Evolutionary conservation across 1,140 invertebrate genomes (phyloP).

Genomic region (Propsilocerus akamusi): DNA sequence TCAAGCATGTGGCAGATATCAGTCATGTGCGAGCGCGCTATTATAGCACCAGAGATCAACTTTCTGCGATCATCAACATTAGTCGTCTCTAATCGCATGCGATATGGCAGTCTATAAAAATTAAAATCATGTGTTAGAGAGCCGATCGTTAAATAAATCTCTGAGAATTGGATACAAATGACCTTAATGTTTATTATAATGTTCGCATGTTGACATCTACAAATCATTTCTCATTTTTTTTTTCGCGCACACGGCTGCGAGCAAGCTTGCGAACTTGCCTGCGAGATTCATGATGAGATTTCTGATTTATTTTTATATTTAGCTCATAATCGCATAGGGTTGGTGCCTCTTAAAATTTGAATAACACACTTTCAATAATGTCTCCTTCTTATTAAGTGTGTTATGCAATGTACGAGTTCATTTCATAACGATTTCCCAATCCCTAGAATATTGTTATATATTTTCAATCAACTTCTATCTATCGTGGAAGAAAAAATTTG

Average conservation of each 20-base stretch:
- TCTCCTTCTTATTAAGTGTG: no score
- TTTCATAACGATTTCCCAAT: no score
- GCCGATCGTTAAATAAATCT: not conserved
- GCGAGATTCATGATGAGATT: no score
- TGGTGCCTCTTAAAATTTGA: not conserved
- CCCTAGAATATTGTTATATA: no score
- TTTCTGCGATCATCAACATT: not conserved
- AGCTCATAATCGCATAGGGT: not conserved
- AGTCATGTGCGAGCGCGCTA: no score
- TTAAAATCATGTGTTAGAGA: not conserved
- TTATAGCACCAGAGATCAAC: no score
- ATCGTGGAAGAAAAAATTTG: no score
- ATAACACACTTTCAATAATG: not conserved
- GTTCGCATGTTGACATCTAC: constrained; percentile 2
- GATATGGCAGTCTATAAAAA: constrained; percentile 2
- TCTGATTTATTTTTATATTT: not conserved
- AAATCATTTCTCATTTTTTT: constrained; percentile 3
- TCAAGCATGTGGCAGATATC: no score
- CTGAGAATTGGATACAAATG: not conserved
- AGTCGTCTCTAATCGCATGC: not conserved
- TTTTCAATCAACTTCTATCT: no score
- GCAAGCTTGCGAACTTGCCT: no score
- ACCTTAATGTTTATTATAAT: constrained; percentile 4
- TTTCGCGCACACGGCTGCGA: no score
- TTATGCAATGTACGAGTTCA: no score